These are phyloP conservation scores for Cephus runcator DNA, from an alignment of 2,888 invertebrate species.

Conservation along the genomic window DNA sequence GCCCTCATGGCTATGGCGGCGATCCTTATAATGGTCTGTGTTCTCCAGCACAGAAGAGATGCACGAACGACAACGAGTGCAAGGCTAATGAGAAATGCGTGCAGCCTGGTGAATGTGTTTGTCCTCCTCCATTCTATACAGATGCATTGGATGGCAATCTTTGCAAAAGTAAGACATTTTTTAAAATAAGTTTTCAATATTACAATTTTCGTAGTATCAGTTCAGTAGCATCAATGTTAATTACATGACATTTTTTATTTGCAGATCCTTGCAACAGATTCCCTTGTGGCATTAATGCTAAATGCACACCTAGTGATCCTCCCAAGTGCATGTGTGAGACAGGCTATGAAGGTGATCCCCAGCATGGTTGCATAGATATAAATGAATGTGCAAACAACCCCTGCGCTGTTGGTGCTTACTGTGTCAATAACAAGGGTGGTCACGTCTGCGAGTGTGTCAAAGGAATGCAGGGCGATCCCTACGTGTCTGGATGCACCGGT, in stretches of 20 bases:
- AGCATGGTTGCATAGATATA: slow-evolving; percentile 84
- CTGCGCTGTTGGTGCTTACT: slow-evolving; percentile 89
- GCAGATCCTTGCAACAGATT: slow-evolving; percentile 85
- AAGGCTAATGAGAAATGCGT: slow-evolving; percentile 89
- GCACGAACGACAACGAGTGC: slow-evolving; percentile 85
- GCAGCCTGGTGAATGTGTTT: slow-evolving; percentile 91
- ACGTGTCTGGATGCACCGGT: slow-evolving; percentile 79
- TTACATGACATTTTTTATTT: background rate
- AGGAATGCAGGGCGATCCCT: slow-evolving; percentile 86
- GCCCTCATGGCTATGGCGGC: slow-evolving; percentile 83
- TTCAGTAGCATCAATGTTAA: background rate
- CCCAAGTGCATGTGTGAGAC: slow-evolving; percentile 89
- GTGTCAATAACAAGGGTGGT: slow-evolving; percentile 86
- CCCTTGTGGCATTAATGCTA: slow-evolving; percentile 89
- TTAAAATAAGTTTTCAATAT: background rate
- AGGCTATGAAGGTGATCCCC: slow-evolving; percentile 88
- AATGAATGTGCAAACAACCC: slow-evolving; percentile 88
- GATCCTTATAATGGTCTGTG: slow-evolving; percentile 87
- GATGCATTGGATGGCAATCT: slow-evolving; percentile 85
- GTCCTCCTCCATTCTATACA: slow-evolving; percentile 89
- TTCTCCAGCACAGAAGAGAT: slow-evolving; percentile 83
- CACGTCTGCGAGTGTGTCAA: slow-evolving; percentile 87
- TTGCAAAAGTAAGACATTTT: slow-evolving; percentile 77
- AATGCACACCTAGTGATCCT: slow-evolving; percentile 89
- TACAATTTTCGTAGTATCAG: background rate